Conservation (phyloP, 2,888 invertebrate genomes). For the Ennomos erosarius region DNA sequence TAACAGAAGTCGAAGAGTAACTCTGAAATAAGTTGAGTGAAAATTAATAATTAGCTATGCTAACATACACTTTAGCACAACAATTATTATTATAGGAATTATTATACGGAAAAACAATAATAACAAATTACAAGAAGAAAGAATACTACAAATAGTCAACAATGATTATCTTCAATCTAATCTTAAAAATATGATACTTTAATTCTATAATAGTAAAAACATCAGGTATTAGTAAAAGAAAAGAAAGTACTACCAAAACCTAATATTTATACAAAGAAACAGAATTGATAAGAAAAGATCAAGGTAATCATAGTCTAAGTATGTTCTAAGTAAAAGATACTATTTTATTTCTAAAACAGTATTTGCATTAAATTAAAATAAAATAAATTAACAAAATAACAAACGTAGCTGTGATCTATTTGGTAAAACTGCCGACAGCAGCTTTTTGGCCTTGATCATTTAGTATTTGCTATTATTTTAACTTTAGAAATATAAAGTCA, state of each 20-base stretch:
- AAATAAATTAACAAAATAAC: constrained; percentile 9
- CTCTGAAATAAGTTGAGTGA: no score
- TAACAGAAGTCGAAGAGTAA: no score
- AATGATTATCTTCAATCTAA: constrained; percentile 82
- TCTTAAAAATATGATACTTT: constrained; percentile 57
- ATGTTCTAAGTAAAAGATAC: background rate
- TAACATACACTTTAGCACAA: no score
- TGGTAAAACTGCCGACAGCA: background rate
- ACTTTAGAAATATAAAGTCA: no score
- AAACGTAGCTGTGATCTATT: background rate
- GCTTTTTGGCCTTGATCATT: constrained; percentile 15
- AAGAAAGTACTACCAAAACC: no score
- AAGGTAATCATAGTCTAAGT: constrained; percentile 76
- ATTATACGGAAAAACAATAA: no score
- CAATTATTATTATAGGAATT: no score
- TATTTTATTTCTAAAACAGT: background rate
- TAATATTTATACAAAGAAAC: constrained; percentile 20
- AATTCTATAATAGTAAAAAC: constrained; percentile 31
- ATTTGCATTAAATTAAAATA: background rate
- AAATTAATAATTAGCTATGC: no score
- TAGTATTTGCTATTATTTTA: no score
- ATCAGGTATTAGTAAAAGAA: no score
- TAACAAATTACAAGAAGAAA: background rate
- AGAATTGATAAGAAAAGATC: constrained; percentile 73
- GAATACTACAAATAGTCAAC: constrained; percentile 34